Evolutionary conservation across 2,797 vertebrate genomes (phyloP), one percentile per base, ranked within the genome.

Genomic region (Sebastes alutus): DNA sequence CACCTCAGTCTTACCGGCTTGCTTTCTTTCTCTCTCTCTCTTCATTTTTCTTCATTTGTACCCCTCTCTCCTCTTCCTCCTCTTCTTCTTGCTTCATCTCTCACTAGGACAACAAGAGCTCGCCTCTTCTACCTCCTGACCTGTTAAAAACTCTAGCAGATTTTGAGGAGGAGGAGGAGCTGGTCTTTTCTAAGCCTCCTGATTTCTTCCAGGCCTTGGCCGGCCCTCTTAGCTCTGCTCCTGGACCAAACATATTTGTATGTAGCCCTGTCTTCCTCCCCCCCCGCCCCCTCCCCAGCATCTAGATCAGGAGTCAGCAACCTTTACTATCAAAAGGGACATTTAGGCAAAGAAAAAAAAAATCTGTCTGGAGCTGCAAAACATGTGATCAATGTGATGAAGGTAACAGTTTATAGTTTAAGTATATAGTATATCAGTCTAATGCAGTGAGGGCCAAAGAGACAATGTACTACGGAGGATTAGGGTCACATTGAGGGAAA

Each of bases 131-230:
- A 90, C 98, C 98, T 96, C 98, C 98, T 95, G 98, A 99, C 97
- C 97, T 99, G 97, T 97, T 99, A 97, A 98, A 99, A 96, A 97
- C 97, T 97, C 97, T 99, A 95, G 97, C 97, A 96, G 97, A 98
- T 94, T 97, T 99, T 96, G 98, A 99, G 97, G 98, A 99, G 94
- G 98, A 99, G 96, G 98, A 99, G 96, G 98, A 99, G 97, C 97
- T 99, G 92, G 94, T 97, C 95, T 99, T 99, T 96, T 95, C 98
- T 97, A 98, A 98, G 96, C 97, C 98, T 97, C 97, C 97, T 95
- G 98, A 98, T 96, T 98, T 99, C 97, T 99, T 98, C 97, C 98
- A 98, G 96, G 98, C 97, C 95, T 94, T 99, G 96, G 96, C 98
- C 83, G 97, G 96, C 85, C 97, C 98, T 95, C 97, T 99, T 96